Base-by-base conservation (phyloP, 2,113 vertebrate genomes). In the Protomyctophum bolini region DNA sequence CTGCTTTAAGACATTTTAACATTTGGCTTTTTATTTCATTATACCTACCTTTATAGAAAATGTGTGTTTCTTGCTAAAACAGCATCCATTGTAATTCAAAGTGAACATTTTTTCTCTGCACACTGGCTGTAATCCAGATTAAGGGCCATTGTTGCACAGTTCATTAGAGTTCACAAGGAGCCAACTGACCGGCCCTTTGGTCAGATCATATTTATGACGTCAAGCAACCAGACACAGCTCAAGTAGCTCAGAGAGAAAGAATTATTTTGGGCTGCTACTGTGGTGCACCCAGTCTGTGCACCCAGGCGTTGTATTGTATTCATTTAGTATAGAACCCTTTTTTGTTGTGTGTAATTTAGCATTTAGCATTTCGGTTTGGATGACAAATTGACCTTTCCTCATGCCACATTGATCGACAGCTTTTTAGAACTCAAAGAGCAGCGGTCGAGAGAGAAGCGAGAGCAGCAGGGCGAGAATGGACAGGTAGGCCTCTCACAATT, bases 351-450 rank as follows among this genome's bases (percentile, higher is more conserved):
- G 1, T 33, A 70, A 62, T 67, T 5, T 51, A 41, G 8, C 5
- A 12, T 9, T 58, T 2, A 21, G 21, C 21, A 21, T 21, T 8
- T 52, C 7, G 1, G 14, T 6, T 14, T 10, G 50, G 48, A 60
- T 71, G 48, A 60, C 68, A 12, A 29, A 12, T 7, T 82, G 0
- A 62, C 14, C 2, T 46, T 15, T 72, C 58, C 68, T 57, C 6
- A 0, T 73, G 14, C n/a, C 4, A 21, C 75, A 45, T 81, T 47
- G 7, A 82, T 85, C 70, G 83, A 29, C 85, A 99, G 96, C 84
- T 95, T 94, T 80, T 88, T 73, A 82, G 77, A 85, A 73, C 88
- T 96, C 78, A 95, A 88, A 83, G 92, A 94, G 63, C 90, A 94
- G 77, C 93, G 57, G 56, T 82, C 88, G 50, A 94, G 77, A 88